Base-by-base conservation (phyloP, 2,113 vertebrate genomes). In the Sakesphorus luctuosus region DNA sequence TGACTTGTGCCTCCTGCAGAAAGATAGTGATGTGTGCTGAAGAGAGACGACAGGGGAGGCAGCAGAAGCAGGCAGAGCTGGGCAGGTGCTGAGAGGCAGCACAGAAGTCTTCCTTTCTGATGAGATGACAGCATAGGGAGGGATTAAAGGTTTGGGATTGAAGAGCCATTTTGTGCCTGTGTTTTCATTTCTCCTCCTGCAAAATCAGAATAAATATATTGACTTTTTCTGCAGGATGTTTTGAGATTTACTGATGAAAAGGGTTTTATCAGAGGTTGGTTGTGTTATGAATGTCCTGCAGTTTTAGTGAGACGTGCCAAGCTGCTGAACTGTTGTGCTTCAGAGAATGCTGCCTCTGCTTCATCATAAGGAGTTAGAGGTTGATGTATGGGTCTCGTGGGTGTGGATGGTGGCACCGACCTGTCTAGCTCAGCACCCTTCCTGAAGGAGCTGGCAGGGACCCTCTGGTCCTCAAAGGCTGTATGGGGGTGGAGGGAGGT, bases 131-230 rank as follows among this genome's bases (percentile, higher is more conserved):
- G 33, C 0, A 0, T 25, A 68, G 53, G 69, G 53, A 91, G 66
- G 44, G 40, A 61, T 87, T 79, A 85, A 85, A 94, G 31, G 19
- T 65, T 89, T 91, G 86, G 44, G 40, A 44, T 0, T 68, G 46
- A 68, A 85, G 62, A 80, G 17, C 71, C 28, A 49, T 91, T 90
- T 94, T 93, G 33, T 89, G 62, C n/a, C 59, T 53, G 9, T 71
- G 78, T 59, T 95, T 93, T 55, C 14, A 14, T 84, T 91, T 92
- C 44, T 91, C 16, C 65, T 90, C 33, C 76, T 4, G 29, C 82
- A 72, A 93, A 90, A 89, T 75, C 28, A 38, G 49, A 82, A 84
- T 55, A 75, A 72, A 81, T 77, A 50, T 82, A 72, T 44, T 87
- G 87, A 82, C 71, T 76, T 84, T 83, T 81, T 16, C 2, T 69